Evolutionary conservation across 1,140 invertebrate species (phyloP).

Genomic region (Halotydeus destructor): DNA sequence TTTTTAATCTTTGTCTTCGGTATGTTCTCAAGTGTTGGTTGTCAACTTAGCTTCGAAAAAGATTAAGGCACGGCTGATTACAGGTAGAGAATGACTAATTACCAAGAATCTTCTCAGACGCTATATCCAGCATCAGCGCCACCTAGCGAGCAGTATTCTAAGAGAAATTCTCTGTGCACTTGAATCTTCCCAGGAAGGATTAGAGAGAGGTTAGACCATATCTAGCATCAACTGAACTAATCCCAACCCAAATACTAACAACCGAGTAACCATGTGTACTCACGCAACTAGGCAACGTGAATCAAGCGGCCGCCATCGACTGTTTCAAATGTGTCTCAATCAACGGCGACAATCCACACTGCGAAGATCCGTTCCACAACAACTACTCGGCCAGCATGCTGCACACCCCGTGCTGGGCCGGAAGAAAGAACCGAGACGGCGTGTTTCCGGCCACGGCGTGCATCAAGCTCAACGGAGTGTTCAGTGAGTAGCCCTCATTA

Average conservation of each 20-base stretch:
- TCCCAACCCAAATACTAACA: neutral
- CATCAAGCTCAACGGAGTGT: conserved; percentile 72
- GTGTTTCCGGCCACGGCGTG: conserved; percentile 89
- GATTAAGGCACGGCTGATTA: too few species aligned
- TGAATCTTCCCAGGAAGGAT: neutral
- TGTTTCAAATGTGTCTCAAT: conserved; percentile 91
- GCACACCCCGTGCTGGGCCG: conserved; percentile 76
- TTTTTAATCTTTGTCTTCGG: too few species aligned
- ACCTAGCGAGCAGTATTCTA: too few species aligned
- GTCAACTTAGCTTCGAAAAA: too few species aligned
- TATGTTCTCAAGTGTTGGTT: too few species aligned
- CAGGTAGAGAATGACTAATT: too few species aligned
- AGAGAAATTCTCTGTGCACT: too few species aligned
- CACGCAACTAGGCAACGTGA: neutral
- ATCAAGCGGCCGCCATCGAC: conserved; percentile 42
- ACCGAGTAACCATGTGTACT: neutral
- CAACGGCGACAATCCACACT: conserved; percentile 58
- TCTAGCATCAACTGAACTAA: neutral
- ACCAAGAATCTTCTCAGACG: too few species aligned
- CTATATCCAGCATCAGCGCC: too few species aligned
- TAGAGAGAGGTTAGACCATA: neutral
- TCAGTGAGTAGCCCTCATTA: conserved; percentile 35
- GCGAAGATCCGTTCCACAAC: conserved; percentile 92
- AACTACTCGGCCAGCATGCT: conserved; percentile 59
- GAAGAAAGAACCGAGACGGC: conserved; percentile 68